Conservation (phyloP, 2,888 invertebrate species). For the Drosophila prolongata region DNA sequence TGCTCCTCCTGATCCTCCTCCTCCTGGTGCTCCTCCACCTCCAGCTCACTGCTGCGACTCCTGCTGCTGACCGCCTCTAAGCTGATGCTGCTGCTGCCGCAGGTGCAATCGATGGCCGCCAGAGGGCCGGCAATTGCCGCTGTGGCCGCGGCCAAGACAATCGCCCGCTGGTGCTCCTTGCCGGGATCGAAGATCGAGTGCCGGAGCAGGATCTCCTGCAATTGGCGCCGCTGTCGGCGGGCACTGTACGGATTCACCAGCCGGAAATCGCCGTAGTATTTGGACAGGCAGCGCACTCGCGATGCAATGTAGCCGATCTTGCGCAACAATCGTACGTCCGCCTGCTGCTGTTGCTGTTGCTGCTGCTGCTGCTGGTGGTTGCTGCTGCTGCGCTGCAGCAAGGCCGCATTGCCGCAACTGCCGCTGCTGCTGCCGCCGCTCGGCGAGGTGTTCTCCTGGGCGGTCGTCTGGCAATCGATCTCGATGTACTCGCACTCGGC, state of each 20-base stretch:
- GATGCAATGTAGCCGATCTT: constrained; percentile 84
- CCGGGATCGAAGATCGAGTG: constrained; percentile 78
- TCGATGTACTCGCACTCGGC: constrained; percentile 37
- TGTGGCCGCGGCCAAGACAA: constrained; percentile 67
- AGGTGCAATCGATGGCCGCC: constrained; percentile 38
- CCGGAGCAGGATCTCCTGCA: constrained; percentile 79
- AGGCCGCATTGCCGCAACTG: constrained; percentile 35
- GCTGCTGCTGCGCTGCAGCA: constrained; percentile 31
- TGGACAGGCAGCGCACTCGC: constrained; percentile 82
- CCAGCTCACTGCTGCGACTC: constrained; percentile 34
- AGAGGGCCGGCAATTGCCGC: constrained; percentile 58
- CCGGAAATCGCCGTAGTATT: constrained; percentile 81
- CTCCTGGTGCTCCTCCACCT: constrained; percentile 15
- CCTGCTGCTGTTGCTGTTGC: constrained; percentile 30
- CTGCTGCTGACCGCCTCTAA: constrained; percentile 51
- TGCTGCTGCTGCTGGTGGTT: constrained; percentile 21
- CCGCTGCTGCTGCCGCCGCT: constrained; percentile 22
- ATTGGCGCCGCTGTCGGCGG: constrained; percentile 79
- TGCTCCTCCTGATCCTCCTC: constrained; percentile 7
- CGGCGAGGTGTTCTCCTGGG: constrained; percentile 18
- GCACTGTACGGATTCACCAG: constrained; percentile 82
- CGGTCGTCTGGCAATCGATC: constrained; percentile 20
- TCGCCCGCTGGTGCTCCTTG: constrained; percentile 57
- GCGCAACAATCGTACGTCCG: constrained; percentile 83
- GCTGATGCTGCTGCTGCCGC: constrained; percentile 36